These are phyloP conservation scores for Brachionus koreanus DNA, from an alignment of 1,140 invertebrate genomes.

Conservation along the genomic window DNA sequence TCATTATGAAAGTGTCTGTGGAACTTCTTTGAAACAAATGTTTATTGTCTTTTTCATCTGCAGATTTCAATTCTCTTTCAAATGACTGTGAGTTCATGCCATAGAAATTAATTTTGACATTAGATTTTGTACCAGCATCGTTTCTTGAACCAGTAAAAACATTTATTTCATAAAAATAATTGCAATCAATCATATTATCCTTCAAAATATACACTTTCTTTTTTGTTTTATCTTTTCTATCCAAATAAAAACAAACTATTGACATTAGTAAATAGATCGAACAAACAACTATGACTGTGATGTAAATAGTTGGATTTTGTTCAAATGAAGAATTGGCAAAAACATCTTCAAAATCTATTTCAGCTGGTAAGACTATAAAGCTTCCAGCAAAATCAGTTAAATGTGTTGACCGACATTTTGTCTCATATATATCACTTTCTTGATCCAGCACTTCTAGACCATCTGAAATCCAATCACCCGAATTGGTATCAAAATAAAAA, in stretches of 20 bases:
- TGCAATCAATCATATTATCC: slow-evolving; percentile 59
- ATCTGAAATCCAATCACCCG: neutral
- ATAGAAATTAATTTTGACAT: slow-evolving; percentile 43
- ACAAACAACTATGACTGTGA: slow-evolving; percentile 60
- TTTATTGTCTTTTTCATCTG: too few relatives aligned
- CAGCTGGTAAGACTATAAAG: slow-evolving; percentile 56
- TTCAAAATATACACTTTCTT: slow-evolving; percentile 52
- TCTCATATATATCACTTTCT: neutral
- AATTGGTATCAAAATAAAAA: neutral
- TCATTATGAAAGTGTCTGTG: too few relatives aligned
- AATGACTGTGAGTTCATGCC: too few relatives aligned
- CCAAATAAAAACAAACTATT: slow-evolving; percentile 46
- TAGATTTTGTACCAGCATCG: too few relatives aligned
- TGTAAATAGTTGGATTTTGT: too few relatives aligned
- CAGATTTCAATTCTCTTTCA: too few relatives aligned
- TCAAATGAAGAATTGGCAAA: slow-evolving; percentile 60
- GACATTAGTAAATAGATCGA: slow-evolving; percentile 57
- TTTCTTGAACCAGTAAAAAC: too few relatives aligned
- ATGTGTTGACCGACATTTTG: slow-evolving; percentile 54
- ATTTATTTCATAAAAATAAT: too few relatives aligned
- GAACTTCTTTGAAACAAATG: too few relatives aligned
- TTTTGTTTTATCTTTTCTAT: slow-evolving; percentile 47
- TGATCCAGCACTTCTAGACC: neutral
- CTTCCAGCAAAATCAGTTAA: slow-evolving; percentile 57
- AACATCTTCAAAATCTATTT: slow-evolving; percentile 58